Conservation (phyloP, 2,888 invertebrate genomes). For the Conchocele bisecta region DNA sequence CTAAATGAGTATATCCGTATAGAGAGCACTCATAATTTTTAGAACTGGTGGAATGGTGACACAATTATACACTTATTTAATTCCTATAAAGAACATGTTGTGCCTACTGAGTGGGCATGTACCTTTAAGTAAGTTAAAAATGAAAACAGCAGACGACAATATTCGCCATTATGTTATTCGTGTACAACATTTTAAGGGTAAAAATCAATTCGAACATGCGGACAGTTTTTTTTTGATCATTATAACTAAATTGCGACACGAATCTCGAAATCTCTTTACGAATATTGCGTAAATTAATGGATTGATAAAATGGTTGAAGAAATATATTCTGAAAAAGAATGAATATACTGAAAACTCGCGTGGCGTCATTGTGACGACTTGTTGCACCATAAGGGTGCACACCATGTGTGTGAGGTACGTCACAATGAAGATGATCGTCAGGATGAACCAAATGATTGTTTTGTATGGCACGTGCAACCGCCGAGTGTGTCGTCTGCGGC, state of each 20-base stretch:
- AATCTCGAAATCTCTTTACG: constrained; percentile 44
- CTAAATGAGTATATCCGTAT: no score
- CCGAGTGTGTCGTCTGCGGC: constrained; percentile 20
- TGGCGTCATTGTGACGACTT: constrained; percentile 39
- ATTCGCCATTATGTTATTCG: no score
- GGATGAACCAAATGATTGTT: constrained; percentile 54
- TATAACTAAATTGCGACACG: constrained; percentile 34
- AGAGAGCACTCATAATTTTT: no score
- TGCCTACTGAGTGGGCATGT: no score
- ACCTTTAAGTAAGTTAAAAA: no score
- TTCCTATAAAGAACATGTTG: no score
- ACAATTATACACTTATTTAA: no score
- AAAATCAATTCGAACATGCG: no score
- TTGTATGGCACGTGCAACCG: constrained; percentile 42
- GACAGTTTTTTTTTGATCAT: constrained; percentile 22
- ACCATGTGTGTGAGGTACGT: constrained; percentile 42
- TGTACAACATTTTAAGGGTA: no score
- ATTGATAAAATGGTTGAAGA: constrained; percentile 53
- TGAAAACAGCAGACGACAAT: no score
- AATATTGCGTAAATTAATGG: constrained; percentile 54
- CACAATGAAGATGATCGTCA: constrained; percentile 50
- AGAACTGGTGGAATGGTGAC: no score
- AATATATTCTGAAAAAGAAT: constrained; percentile 52
- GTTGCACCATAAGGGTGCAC: constrained; percentile 23
- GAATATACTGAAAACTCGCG: constrained; percentile 39